A percentile compares a stretch with the other conserved stretches of the same genome.
These are phyloP conservation scores for Drosophila kurseongensis DNA, from an alignment of 1,140 invertebrate genomes.

Conservation along the genomic window DNA sequence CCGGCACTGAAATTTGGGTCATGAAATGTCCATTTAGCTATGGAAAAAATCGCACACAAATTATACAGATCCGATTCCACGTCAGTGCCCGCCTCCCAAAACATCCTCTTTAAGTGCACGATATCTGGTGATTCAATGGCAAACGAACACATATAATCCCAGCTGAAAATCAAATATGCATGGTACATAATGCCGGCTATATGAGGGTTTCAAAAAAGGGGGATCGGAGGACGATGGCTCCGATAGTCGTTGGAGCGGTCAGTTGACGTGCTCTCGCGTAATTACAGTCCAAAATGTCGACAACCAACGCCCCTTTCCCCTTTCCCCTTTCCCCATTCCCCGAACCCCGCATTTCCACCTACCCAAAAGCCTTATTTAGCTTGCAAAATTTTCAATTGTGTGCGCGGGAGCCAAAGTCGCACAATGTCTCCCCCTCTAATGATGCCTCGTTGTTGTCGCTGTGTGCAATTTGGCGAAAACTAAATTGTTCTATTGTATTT, in stretches of 20 bases:
- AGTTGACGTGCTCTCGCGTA: slow-evolving; percentile 73
- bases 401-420: slow-evolving; percentile 11
- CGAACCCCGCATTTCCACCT: not conserved
- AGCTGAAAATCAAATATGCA: slow-evolving; percentile 66
- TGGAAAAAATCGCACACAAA: slow-evolving; percentile 53
- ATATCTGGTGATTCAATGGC: slow-evolving; percentile 31
- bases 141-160: slow-evolving; percentile 42
- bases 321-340: not conserved
- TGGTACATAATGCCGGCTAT: slow-evolving; percentile 6
- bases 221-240: slow-evolving; percentile 38
- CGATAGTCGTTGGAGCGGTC: slow-evolving; percentile 66
- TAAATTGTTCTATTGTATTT: slow-evolving; percentile 83
- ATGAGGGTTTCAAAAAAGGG: not conserved
- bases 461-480: slow-evolving; percentile 74
- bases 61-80: slow-evolving; percentile 50
- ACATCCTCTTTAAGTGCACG: slow-evolving; percentile 48
- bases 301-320: slow-evolving; percentile 5
- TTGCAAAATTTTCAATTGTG: slow-evolving; percentile 78
- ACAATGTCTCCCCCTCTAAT: slow-evolving; percentile 43
- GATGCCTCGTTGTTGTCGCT: slow-evolving; percentile 44
- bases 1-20: slow-evolving; percentile 56
- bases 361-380: slow-evolving; percentile 23
- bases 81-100: not conserved
- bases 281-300: slow-evolving; percentile 72
- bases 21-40: slow-evolving; percentile 62